Evolutionary conservation across 1,140 invertebrate genomes (phyloP), one percentile per base, ranked within the genome.

Genomic region (Bactericera cockerelli): DNA sequence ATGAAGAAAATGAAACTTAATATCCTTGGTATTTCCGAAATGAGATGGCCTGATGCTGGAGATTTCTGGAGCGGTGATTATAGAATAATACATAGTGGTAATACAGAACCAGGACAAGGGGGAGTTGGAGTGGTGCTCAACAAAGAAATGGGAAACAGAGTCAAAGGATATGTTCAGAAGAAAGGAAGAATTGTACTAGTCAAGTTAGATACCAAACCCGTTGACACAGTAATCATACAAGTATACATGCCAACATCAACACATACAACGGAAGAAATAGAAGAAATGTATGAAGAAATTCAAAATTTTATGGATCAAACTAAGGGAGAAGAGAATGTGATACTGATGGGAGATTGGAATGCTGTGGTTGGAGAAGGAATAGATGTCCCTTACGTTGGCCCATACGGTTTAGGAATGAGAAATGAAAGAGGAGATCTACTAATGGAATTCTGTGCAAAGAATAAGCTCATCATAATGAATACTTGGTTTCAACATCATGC

Each of bases 391-490:
- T 14, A 19, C 11, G 33, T 61, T 11, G 59, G 63, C 11, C 59
- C 59, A 13, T 65, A 55, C 57, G 68, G 67, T 8, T 49, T 70
- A 1, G 69, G 53, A n/a, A 49, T 21, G 22, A 62, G 65, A 31
- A 71, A 71, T 57, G 64, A 65, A 1, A 66, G 66, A 65, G 67
- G 65, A 28, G 67, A 68, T 21, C 60, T 26, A 10, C 53, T 68
- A n/a, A 49, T 67, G 21, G 55, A 70, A 55, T 70, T 70, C 56
- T 70, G 65, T 39, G 60, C 67, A 63, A 63, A 68, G 39, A 53
- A 69, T 11, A 59, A 67, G 11, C 28, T 70, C 21, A 49, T 63
- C 4, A 62, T 68, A 24, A 61, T 56, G 24, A 70, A 70, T 36
- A 68, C 65, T 1, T 65, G 57, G 26, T 70, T 66, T 58, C 61